phyloP scores from a whole-genome alignment of 1,140 invertebrate species.

The Caenorhabditis latens region DNA sequence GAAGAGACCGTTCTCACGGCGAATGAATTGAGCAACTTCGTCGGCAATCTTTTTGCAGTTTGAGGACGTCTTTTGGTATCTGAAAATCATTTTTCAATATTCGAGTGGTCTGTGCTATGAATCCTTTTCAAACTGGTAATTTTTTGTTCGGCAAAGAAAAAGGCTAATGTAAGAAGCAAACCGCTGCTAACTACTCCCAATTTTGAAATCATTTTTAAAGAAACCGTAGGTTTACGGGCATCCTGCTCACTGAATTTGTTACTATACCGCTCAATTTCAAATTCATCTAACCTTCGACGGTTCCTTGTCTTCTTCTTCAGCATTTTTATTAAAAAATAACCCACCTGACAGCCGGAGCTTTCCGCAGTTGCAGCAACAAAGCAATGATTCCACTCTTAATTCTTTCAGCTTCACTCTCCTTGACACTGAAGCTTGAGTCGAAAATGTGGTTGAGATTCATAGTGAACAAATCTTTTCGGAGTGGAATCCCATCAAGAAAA shows the following conservation, averaged over 20 bases:
- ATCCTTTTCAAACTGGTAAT: too few relatives aligned
- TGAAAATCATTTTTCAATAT: constrained; percentile 58
- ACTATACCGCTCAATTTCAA: too few relatives aligned
- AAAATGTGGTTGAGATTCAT: constrained; percentile 69
- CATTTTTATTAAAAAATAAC: neutral
- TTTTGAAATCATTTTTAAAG: too few relatives aligned
- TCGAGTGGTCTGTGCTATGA: neutral
- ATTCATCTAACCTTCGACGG: too few relatives aligned
- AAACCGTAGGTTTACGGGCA: too few relatives aligned
- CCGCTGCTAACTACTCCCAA: too few relatives aligned
- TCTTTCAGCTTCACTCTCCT: constrained; percentile 83
- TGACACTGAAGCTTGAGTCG: constrained; percentile 79
- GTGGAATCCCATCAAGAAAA: constrained; percentile 73
- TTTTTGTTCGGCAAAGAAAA: too few relatives aligned
- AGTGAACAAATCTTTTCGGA: constrained; percentile 69
- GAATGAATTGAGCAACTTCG: constrained; percentile 80
- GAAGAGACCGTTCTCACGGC: constrained; percentile 78
- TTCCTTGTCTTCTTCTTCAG: too few relatives aligned
- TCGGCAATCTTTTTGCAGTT: constrained; percentile 89
- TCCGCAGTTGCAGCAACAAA: constrained; percentile 90
- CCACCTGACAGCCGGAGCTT: constrained; percentile 86
- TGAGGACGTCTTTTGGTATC: constrained; percentile 89
- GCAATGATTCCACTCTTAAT: constrained; percentile 88
- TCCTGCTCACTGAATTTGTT: too few relatives aligned
- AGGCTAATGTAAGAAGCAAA: too few relatives aligned